These are phyloP conservation scores for Potorous gilbertii DNA, from an alignment of 2,797 vertebrate species.

Conservation along the genomic window DNA sequence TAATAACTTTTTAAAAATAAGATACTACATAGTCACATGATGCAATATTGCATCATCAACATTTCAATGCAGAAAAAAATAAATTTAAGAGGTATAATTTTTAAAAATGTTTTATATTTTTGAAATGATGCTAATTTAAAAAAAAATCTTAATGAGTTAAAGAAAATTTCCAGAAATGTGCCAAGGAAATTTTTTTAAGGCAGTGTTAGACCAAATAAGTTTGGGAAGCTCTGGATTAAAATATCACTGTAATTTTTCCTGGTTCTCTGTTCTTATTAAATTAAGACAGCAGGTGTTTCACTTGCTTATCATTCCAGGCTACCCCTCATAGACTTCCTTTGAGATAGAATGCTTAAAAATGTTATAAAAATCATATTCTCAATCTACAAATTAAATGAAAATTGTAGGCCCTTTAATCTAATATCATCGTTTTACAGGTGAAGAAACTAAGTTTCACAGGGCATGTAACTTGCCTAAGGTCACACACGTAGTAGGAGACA, in stretches of 20 bases:
- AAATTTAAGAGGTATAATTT: too few relatives aligned
- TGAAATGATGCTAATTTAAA: too few relatives aligned
- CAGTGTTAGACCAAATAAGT: too few relatives aligned
- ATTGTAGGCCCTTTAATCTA: background rate
- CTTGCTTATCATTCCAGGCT: background rate
- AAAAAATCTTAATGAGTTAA: too few relatives aligned
- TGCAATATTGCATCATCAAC: too few relatives aligned
- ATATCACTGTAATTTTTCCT: background rate
- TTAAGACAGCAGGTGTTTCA: background rate
- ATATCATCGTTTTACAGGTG: background rate
- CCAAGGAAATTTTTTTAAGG: too few relatives aligned
- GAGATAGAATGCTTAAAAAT: background rate
- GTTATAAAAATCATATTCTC: background rate
- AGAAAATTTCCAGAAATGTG: too few relatives aligned
- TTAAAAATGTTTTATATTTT: too few relatives aligned
- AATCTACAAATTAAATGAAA: background rate
- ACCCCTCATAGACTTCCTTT: background rate
- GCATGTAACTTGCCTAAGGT: background rate
- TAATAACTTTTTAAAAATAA: too few relatives aligned
- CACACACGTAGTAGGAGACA: background rate
- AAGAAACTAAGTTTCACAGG: background rate
- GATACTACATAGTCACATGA: too few relatives aligned
- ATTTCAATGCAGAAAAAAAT: too few relatives aligned
- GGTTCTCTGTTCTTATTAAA: background rate
- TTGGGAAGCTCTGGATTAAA: background rate